Conservation (phyloP, 2,113 vertebrate species). For the Conger conger region DNA sequence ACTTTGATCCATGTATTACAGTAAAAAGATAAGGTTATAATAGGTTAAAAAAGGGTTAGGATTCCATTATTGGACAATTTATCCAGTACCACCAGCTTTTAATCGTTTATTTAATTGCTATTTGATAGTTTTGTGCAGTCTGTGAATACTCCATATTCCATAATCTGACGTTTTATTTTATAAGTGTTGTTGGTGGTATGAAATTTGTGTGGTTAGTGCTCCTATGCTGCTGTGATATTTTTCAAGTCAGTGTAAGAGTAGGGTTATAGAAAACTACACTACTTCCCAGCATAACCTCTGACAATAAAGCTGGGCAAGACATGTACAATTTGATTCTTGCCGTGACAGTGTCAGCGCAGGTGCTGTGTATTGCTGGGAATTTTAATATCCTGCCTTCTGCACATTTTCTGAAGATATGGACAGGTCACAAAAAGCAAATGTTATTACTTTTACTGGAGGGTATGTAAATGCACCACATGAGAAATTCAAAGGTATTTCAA, state of each 20-base stretch:
- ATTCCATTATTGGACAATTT: no score
- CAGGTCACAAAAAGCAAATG: background rate
- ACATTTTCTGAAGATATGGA: background rate
- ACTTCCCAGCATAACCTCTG: background rate
- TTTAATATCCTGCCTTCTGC: constrained; percentile 1
- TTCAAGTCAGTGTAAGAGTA: background rate
- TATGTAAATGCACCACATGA: background rate
- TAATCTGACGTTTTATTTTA: no score
- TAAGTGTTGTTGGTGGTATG: no score
- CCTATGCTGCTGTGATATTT: background rate
- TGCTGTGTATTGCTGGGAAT: background rate
- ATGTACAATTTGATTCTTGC: background rate
- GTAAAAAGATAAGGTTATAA: no score
- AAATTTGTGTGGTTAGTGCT: background rate
- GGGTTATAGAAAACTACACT: background rate
- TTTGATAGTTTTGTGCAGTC: no score
- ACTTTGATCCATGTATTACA: no score
- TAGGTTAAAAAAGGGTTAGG: no score
- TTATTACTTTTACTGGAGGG: background rate
- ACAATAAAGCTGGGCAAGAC: background rate
- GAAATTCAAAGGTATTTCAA: background rate
- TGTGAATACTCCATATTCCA: no score
- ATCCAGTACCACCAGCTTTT: no score
- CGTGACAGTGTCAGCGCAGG: background rate
- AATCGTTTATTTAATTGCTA: no score